Evolutionary conservation across 2,797 vertebrate species (phyloP), one percentile per base, ranked within the genome.

Genomic region (Vespertilio murinus): DNA sequence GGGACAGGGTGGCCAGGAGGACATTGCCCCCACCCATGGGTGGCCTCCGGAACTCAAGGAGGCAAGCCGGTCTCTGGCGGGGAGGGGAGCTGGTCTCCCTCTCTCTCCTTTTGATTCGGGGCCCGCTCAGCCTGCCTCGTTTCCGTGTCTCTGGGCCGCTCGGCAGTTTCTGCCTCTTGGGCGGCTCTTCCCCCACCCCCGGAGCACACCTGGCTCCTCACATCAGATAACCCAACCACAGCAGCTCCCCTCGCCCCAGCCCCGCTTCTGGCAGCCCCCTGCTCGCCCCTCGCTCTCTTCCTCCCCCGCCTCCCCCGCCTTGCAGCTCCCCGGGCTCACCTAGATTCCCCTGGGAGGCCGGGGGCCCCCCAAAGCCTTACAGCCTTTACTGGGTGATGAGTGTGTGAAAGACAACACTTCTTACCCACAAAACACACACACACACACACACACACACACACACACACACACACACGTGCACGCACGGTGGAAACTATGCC

Each of bases 161-260:
- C 75, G 79, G n/a, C 45, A 47, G 5, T 67, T 71, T 93, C 79
- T 86, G 69, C 83, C 75, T 86, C 83, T 88, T 56, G 5, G 87
- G 56, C 77, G 12, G 81, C 73, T 70, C 77, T 75, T 78, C 49
- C 93, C 82, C 94, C 85, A 75, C 89, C 86, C 87, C 49, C 91
- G 11, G 59, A 88, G 73, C 89, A 83, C 96, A 97, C 96, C 96
- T 97, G 96, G 95, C 79, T 92, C 84, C 49, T 92, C 91, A 92
- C 95, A 97, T 97, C 97, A 97, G 97, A 97, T 97, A 96, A 97
- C 93, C 45, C 69, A 42, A 96, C 96, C 96, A 94, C 93, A 96
- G 90, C 73, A 35, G 65, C 74, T 95, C 97, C 88, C 90, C 90
- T 79, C 33, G 3, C 73, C 67, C 73, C 47, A 75, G 14, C 30